phyloP scores from a whole-genome alignment of 2,888 invertebrate species.

The Chloroclysta siterata region DNA sequence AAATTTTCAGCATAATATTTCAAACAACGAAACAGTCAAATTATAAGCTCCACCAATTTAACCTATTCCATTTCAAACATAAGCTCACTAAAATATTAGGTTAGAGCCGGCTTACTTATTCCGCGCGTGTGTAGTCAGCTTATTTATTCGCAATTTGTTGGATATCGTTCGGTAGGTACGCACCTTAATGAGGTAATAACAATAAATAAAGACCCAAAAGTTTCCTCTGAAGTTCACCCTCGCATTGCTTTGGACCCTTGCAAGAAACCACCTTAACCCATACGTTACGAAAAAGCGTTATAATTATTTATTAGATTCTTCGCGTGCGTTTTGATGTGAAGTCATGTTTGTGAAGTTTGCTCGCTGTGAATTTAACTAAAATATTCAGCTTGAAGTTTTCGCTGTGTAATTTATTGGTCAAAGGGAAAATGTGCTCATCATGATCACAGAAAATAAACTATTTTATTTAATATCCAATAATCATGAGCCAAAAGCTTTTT shows the following conservation, averaged over 20 bases:
- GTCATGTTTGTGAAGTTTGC: constrained; percentile 24
- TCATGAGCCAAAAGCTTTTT: no score
- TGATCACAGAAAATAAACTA: background rate
- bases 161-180: constrained; percentile 81
- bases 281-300: constrained; percentile 69
- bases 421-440: background rate
- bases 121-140: constrained; percentile 68
- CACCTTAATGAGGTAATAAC: constrained; percentile 85
- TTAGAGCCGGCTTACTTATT: constrained; percentile 66
- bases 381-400: constrained; percentile 9
- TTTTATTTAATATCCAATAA: no score
- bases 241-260: constrained; percentile 69
- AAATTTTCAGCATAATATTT: constrained; percentile 5
- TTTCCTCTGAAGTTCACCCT: constrained; percentile 76
- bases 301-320: constrained; percentile 64
- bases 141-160: constrained; percentile 84
- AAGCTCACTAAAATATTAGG: constrained; percentile 50
- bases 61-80: constrained; percentile 23
- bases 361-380: constrained; percentile 7
- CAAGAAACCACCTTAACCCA: constrained; percentile 74
- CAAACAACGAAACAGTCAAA: constrained; percentile 4
- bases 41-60: constrained; percentile 13
- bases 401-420: constrained; percentile 3
- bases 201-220: constrained; percentile 85
- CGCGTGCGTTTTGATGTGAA: constrained; percentile 42